phyloP scores from a whole-genome alignment of 2,113 vertebrate species.

The Larimichthys polyactis region DNA sequence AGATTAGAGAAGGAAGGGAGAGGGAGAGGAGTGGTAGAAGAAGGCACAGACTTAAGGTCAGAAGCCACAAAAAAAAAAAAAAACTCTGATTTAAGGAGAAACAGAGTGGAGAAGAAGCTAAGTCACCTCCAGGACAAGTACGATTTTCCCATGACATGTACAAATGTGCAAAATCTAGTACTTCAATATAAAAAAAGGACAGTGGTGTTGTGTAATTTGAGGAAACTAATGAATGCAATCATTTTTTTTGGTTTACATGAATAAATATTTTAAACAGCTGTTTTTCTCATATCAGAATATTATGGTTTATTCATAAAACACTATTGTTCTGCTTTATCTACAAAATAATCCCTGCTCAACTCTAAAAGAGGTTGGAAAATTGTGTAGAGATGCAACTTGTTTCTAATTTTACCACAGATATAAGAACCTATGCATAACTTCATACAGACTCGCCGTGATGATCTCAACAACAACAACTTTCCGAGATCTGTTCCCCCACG shows the following conservation, averaged over 20 bases:
- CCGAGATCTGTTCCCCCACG: neutral
- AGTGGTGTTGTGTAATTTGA: neutral
- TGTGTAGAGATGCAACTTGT: neutral
- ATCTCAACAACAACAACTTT: neutral
- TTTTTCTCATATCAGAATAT: neutral
- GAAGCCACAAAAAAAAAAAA: fast-evolving
- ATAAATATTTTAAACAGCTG: neutral
- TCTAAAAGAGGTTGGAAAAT: neutral
- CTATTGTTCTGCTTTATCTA: neutral
- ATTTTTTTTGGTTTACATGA: neutral
- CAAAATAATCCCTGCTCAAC: neutral
- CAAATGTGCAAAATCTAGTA: neutral
- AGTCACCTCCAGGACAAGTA: neutral
- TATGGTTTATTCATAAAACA: neutral
- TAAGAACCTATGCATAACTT: neutral
- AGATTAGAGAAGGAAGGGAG: too few species aligned
- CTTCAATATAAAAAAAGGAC: neutral
- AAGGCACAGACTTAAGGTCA: neutral
- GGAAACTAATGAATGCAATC: neutral
- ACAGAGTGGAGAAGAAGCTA: neutral
- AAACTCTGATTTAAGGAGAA: neutral
- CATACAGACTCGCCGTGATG: neutral
- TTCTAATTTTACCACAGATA: neutral
- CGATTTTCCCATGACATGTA: neutral
- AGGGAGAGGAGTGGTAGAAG: neutral